Evolutionary conservation across 2,888 invertebrate species (phyloP), one percentile per base, ranked within the genome.

Genomic region (Himalopsyche anomala): DNA sequence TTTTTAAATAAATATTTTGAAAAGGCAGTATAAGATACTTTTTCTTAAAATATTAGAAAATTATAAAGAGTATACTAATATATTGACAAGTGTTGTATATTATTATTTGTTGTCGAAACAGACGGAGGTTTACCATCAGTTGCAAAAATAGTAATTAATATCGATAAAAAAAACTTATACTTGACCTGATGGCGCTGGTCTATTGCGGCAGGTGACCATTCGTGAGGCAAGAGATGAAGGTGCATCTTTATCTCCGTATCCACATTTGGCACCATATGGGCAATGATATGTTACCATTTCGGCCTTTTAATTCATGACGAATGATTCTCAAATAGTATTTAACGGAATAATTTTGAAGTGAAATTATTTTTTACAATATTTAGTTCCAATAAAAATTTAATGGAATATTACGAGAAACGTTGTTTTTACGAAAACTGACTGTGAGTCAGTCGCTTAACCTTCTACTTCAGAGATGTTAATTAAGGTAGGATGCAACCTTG

Each of bases 181-280:
- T 54, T 69, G 38, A 51, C 85, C 82, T 82, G 69, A 80, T 86
- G 81, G 83, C 45, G 55, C 45, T 17, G 19, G 84, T 83, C 81
- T 74, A 38, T 74, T 15, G 36, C 81, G 80, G 85, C 88, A 88
- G 88, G 88, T 88, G 88, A 87, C 88, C 83, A 69, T 79, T 83
- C 51, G 19, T 3, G 54, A 51, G 81, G n/a, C 38, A 45, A 56
- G 38, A 83, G 45, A 81, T 80, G 55, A 84, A 79, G 80, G 82
- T 69, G 85, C 51, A 82, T 62, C 84, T 86, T 82, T 81, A 82
- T 85, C 74, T 82, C 54, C 19, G 74, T 51, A 82, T 82, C 56
- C 40, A 83, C 28, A 83, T 81, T 85, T 56, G 45, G 87, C 87
- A 62, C 86, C 88, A 88, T 88, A 88, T 88, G 88, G 88, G 82